Percentiles rank a stretch among this genome's conserved stretches.
Conservation (phyloP, 2,888 invertebrate genomes). For the Lepas anatifera region DNA sequence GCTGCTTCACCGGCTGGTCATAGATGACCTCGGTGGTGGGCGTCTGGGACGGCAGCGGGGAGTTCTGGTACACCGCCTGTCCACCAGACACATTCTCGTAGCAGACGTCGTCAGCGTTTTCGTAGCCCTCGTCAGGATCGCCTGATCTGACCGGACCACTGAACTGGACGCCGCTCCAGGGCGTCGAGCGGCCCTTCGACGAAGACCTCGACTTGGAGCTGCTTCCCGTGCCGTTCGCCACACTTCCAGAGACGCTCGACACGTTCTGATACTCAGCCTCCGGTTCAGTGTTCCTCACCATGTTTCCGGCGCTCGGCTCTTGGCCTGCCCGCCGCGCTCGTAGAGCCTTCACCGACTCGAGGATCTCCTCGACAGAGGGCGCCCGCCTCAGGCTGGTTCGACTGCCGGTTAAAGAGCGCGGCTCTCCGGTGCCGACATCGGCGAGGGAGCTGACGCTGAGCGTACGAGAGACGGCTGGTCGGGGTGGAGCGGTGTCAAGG, state of each 20-base stretch:
- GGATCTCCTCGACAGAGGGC: conserved; percentile 27
- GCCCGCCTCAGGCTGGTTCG: conserved; percentile 18
- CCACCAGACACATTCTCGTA: conserved; percentile 23
- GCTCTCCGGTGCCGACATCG: conserved; percentile 18
- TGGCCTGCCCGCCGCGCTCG: conserved; percentile 22
- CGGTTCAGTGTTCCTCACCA: conserved; percentile 19
- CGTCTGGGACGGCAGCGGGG: conserved; percentile 17
- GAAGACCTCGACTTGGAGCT: neutral
- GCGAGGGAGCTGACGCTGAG: conserved; percentile 24
- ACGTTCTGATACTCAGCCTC: conserved; percentile 20
- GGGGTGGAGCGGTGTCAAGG: conserved; percentile 16
- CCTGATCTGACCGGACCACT: conserved; percentile 17
- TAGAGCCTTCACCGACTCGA: conserved; percentile 25
- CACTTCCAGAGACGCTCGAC: neutral
- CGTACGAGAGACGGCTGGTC: conserved; percentile 19
- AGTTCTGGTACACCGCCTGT: conserved; percentile 22
- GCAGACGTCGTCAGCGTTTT: conserved; percentile 9
- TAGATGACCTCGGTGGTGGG: conserved; percentile 22
- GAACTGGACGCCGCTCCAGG: conserved; percentile 12
- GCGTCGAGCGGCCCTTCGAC: neutral
- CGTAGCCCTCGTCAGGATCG: conserved; percentile 13
- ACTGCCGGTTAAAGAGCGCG: conserved; percentile 13
- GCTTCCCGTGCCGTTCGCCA: conserved; percentile 4
- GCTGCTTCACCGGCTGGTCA: conserved; percentile 22
- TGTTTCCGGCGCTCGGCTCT: conserved; percentile 18